Percentiles rank a stretch among this genome's conserved stretches.
Evolutionary conservation across 2,797 vertebrate species (phyloP).

Genomic region (Todus mexicanus): DNA sequence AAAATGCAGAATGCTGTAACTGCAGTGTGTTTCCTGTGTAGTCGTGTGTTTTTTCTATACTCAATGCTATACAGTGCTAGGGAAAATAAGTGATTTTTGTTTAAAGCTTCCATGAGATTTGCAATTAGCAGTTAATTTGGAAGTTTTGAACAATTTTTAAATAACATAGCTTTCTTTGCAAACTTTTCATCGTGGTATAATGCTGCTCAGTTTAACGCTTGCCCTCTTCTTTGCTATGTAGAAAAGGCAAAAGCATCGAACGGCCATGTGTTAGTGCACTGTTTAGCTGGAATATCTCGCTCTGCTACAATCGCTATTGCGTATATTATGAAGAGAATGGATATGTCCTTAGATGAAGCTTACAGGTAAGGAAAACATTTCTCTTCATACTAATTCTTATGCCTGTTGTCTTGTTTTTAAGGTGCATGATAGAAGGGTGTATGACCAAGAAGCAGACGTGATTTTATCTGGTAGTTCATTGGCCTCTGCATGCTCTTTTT

Average conservation of each 20-base stretch:
- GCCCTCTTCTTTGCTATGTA: conserved; percentile 55
- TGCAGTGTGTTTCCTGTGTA: not conserved
- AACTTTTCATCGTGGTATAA: not conserved
- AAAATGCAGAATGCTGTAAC: not conserved
- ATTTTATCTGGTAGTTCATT: not conserved
- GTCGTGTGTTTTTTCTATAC: not conserved
- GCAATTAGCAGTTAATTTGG: not conserved
- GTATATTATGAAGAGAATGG: conserved; percentile 99
- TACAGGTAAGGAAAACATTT: conserved; percentile 82
- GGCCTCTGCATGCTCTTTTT: not conserved
- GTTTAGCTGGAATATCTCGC: conserved; percentile 94
- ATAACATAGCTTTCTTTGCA: not conserved
- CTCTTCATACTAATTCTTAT: not conserved
- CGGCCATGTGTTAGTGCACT: conserved; percentile 90
- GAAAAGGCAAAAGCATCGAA: conserved; percentile 96
- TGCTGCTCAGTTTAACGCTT: conserved; percentile 1
- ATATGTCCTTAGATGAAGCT: conserved; percentile 94
- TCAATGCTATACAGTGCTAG: not conserved
- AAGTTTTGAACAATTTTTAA: not conserved
- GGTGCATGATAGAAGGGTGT: not conserved
- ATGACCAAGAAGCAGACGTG: not conserved
- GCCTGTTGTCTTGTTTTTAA: not conserved
- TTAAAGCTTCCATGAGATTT: not conserved
- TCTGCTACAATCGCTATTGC: conserved; percentile 97
- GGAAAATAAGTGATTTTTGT: not conserved